Evolutionary conservation across 2,888 invertebrate species (phyloP), one percentile per base, ranked within the genome.

Genomic region (Thereva nobilitata): DNA sequence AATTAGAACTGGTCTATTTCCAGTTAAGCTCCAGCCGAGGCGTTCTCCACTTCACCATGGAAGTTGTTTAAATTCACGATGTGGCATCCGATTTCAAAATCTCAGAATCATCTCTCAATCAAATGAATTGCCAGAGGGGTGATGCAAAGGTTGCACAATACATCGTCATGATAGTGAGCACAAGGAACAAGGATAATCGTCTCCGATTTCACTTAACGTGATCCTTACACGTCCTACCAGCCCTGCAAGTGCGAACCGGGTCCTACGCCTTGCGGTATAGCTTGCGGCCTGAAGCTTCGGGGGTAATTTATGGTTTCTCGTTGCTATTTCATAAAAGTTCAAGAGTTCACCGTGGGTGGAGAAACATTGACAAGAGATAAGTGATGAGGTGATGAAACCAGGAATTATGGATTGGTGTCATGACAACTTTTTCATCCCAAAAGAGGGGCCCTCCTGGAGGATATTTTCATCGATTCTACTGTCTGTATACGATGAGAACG

Each of bases 301-400:
- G 23, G 23, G 23, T 23, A 59, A 59, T 59, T 59, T 59, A 59
- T 59, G 59, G 59, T 45, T 42, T 59, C 49, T 42, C 49, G 59
- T 38, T 59, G 45, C 47, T 47, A 47, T 59, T 59, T 49, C 49
- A 59, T 45, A 59, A 59, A 49, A 59, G 59, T 59, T 47, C 47
- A 49, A 47, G 40, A 45, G n/a, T 41, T 37, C 12, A 40, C 56
- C 45, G 23, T 6, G 44, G 12, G 56, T 38, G 7, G 23, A 47
- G 47, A 38, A 59, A 59, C 59, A 59, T 59, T 59, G 59, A 59
- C 59, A 59, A 35, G 47, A 59, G 59, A 59, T 59, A 59, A 59
- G 59, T 47, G 59, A 59, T 59, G 59, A 47, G 47, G 59, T 59
- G 59, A 47, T 59, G 59, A 59, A 47, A 49, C 59, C 59, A 40